phyloP scores from a whole-genome alignment of 2,888 invertebrate genomes.

The Arctia plantaginis region DNA sequence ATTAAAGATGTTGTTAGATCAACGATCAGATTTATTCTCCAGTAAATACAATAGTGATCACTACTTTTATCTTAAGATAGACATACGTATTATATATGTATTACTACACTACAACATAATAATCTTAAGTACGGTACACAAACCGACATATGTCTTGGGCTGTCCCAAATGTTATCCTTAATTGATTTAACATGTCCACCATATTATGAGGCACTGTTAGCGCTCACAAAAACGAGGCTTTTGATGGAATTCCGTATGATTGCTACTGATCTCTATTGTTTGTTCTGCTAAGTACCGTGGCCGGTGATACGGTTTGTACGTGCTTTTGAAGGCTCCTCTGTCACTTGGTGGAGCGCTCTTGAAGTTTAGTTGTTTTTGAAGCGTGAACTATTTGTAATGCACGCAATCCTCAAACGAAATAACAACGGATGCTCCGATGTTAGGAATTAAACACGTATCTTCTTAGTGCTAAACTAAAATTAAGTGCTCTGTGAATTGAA shows the following conservation, averaged over 20 bases:
- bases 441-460: conserved; percentile 28
- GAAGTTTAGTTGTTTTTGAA: conserved; percentile 54
- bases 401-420: conserved; percentile 28
- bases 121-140: conserved; percentile 36
- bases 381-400: conserved; percentile 25
- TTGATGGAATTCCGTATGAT: conserved; percentile 66
- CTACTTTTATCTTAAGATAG: too few relatives aligned
- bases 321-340: conserved; percentile 74
- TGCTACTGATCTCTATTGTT: conserved; percentile 75
- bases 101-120: too few relatives aligned
- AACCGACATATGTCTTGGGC: conserved; percentile 33
- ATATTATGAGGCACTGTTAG: conserved; percentile 59
- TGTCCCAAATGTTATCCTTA: conserved; percentile 65
- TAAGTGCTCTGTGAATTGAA: conserved; percentile 25
- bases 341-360: conserved; percentile 67
- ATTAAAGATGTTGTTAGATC: too few relatives aligned
- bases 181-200: conserved; percentile 78
- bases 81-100: too few relatives aligned
- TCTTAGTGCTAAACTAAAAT: too few relatives aligned
- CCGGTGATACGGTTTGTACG: conserved; percentile 67
- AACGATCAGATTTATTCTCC: too few relatives aligned
- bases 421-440: conserved; percentile 32
- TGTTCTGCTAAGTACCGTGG: conserved; percentile 78
- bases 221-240: conserved; percentile 70
- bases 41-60: too few relatives aligned